A percentile compares a stretch with the other conserved stretches of the same genome.
Conservation (phyloP, 2,888 invertebrate genomes). For the Ormyrus nitidulus region DNA sequence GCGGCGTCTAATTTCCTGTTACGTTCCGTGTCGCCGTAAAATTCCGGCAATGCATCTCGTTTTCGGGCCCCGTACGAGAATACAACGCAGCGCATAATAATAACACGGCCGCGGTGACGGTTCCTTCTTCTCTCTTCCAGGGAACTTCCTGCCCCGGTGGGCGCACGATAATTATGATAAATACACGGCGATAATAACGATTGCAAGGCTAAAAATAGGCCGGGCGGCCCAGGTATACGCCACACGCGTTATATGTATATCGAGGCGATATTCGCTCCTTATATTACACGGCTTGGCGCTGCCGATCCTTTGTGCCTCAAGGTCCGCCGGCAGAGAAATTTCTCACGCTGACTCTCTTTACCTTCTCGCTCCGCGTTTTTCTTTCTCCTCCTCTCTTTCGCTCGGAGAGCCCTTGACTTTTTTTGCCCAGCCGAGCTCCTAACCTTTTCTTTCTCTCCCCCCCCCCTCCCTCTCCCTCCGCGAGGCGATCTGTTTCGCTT, state of each 20-base stretch:
- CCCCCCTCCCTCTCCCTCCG: background rate
- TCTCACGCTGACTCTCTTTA: constrained; percentile 49
- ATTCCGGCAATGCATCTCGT: background rate
- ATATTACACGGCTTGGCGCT: constrained; percentile 36
- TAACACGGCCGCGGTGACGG: background rate
- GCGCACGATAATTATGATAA: constrained; percentile 43
- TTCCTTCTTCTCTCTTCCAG: no score
- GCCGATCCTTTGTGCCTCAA: constrained; percentile 35
- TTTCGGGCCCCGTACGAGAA: background rate
- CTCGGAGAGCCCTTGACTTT: constrained; percentile 46
- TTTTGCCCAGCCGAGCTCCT: background rate
- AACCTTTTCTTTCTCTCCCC: background rate
- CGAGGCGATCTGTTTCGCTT: background rate
- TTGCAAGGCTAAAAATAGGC: constrained; percentile 40
- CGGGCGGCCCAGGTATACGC: background rate
- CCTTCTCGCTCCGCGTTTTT: constrained; percentile 36
- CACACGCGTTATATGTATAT: background rate
- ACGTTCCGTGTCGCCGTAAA: background rate
- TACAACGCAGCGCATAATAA: background rate
- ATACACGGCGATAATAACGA: constrained; percentile 45
- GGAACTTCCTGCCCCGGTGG: constrained; percentile 23
- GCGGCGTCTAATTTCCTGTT: background rate
- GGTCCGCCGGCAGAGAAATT: constrained; percentile 54
- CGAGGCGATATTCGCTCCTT: constrained; percentile 39
- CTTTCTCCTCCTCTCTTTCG: constrained; percentile 28